A percentile compares a stretch with the other conserved stretches of the same genome.
These are phyloP conservation scores for Malurus leucopterus DNA, from an alignment of 2,797 vertebrate genomes.

Conservation along the genomic window DNA sequence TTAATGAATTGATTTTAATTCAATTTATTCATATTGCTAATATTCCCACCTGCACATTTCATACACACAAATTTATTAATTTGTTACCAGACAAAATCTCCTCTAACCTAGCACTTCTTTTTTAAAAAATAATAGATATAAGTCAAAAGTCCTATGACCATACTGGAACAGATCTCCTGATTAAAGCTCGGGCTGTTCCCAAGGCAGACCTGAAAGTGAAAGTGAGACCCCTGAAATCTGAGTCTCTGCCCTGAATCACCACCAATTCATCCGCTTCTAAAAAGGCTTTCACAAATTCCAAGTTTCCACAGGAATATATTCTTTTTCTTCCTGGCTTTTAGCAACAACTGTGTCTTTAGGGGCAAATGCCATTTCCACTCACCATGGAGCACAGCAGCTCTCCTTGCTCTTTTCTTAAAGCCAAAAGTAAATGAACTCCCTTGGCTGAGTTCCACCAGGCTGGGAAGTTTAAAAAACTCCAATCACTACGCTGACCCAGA, in stretches of 20 bases:
- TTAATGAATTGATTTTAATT: background rate
- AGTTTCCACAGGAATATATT: constrained; percentile 38
- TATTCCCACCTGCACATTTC: background rate
- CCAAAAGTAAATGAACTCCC: constrained; percentile 27
- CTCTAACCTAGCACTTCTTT: background rate
- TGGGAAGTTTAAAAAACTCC: constrained; percentile 35
- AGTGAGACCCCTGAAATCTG: background rate
- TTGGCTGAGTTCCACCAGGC: constrained; percentile 16
- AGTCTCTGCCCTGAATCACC: background rate
- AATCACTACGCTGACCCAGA: constrained; percentile 41
- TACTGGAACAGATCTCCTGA: background rate
- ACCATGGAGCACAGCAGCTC: constrained; percentile 42
- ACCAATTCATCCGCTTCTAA: constrained; percentile 19
- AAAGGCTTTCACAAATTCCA: background rate
- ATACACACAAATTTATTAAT: background rate
- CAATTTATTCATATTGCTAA: background rate
- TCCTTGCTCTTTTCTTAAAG: constrained; percentile 58
- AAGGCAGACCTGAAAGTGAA: background rate
- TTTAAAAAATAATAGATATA: background rate
- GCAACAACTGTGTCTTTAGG: constrained; percentile 40
- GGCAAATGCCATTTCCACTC: constrained; percentile 28
- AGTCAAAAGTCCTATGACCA: background rate
- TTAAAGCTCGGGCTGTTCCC: background rate
- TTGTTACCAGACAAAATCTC: background rate
- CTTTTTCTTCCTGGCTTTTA: constrained; percentile 24